A percentile compares a stretch with the other conserved stretches of the same genome.
Conservation (phyloP, 2,797 vertebrate species). For the Vireo griseus region DNA sequence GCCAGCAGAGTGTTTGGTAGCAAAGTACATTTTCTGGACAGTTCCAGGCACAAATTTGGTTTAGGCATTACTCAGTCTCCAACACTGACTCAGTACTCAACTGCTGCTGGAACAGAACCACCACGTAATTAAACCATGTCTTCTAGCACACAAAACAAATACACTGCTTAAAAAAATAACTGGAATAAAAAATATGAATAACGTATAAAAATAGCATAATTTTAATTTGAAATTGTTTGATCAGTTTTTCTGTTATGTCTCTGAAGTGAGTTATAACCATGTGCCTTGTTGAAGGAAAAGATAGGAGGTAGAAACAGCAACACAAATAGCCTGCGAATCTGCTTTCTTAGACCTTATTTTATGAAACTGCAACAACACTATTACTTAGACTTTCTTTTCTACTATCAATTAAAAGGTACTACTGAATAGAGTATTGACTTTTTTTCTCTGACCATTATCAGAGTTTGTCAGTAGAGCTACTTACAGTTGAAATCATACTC, state of each 20-base stretch:
- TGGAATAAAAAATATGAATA: background rate
- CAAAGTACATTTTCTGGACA: background rate
- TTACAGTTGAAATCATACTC: background rate
- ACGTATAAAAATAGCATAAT: conserved; percentile 39
- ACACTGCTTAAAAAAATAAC: background rate
- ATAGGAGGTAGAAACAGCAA: background rate
- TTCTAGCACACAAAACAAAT: background rate
- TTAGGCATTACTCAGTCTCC: background rate
- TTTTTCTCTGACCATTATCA: background rate
- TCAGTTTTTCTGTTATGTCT: background rate
- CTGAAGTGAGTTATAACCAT: background rate
- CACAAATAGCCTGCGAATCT: background rate
- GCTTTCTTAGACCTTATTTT: background rate
- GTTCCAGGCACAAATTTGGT: background rate
- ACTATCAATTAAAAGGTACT: background rate
- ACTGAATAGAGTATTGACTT: background rate
- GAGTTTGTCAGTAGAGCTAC: background rate
- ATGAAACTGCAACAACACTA: background rate
- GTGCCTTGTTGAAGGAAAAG: background rate
- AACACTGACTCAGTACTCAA: background rate
- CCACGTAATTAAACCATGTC: background rate
- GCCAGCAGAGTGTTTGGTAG: background rate
- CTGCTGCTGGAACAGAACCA: background rate
- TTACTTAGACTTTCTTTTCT: background rate
- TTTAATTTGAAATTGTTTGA: background rate